These are phyloP conservation scores for Burhinus bistriatus DNA, from an alignment of 2,113 vertebrate species.

Conservation along the genomic window DNA sequence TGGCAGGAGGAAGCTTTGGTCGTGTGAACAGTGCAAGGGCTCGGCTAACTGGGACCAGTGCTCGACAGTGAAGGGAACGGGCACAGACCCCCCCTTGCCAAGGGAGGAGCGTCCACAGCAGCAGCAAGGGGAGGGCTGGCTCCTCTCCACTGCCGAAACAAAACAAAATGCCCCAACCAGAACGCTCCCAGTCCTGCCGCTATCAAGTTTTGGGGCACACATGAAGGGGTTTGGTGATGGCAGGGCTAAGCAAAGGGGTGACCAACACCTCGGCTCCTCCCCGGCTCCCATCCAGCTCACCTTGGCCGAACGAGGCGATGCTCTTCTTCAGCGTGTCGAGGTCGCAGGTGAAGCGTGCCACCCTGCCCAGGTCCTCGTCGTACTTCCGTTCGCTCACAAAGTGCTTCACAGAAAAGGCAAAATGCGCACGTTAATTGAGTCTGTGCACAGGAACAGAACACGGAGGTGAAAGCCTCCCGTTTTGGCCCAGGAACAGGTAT, in stretches of 20 bases:
- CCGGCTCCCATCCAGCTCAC: slow-evolving; percentile 50
- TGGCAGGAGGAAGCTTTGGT: neutral
- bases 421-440: neutral
- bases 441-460: accelerated
- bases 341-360: slow-evolving; percentile 88
- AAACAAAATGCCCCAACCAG: accelerated
- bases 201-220: accelerated
- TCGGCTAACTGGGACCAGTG: neutral
- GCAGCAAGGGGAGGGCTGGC: neutral
- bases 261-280: accelerated
- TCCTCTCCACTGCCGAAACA: neutral
- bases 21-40: accelerated
- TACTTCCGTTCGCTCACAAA: slow-evolving; percentile 97
- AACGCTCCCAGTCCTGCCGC: accelerated
- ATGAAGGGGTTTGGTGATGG: accelerated
- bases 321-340: slow-evolving; percentile 84
- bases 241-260: no score
- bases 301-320: slow-evolving; percentile 88
- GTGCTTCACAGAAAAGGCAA: slow-evolving; percentile 74
- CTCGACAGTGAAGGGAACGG: neutral
- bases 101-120: neutral
- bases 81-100: neutral
- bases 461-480: accelerated
- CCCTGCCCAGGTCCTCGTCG: slow-evolving; percentile 90
- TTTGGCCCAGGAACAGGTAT: neutral